A percentile compares a stretch with the other conserved stretches of the same genome.
These are phyloP conservation scores for Phrynosoma blainvillii DNA, from an alignment of 2,113 vertebrate genomes.

Conservation along the genomic window DNA sequence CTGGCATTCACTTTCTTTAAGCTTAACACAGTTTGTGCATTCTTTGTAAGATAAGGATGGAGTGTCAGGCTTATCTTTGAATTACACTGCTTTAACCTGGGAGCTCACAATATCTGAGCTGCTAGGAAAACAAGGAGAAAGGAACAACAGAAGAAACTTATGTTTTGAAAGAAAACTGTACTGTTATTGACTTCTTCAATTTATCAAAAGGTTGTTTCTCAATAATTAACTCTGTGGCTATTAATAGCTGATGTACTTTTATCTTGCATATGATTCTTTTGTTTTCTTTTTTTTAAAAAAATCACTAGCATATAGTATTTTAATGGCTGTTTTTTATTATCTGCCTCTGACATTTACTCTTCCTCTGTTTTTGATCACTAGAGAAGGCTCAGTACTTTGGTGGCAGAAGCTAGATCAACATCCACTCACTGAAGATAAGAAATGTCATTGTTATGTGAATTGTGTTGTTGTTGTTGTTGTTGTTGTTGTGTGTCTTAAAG, in stretches of 20 bases:
- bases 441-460: not conserved
- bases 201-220: not conserved
- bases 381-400: not conserved
- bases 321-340: not conserved
- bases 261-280: not conserved
- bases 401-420: not conserved
- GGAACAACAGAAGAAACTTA: not conserved
- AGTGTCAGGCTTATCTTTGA: slow-evolving; percentile 6
- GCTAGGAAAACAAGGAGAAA: not conserved
- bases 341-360: not conserved
- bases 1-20: not conserved
- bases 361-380: slow-evolving; percentile 6
- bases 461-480: too few species aligned
- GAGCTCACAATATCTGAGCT: not conserved
- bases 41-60: not conserved
- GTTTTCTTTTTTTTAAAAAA: not conserved
- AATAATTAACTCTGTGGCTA: accelerated
- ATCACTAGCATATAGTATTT: slow-evolving; percentile 1
- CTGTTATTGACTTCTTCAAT: not conserved
- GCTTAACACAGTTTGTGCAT: not conserved
- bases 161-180: not conserved
- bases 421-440: not conserved
- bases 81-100: slow-evolving; percentile 23
- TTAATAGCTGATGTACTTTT: not conserved
- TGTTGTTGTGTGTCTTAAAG: too few species aligned